These are phyloP conservation scores for Tyrophagus putrescentiae DNA, from an alignment of 1,140 invertebrate genomes.

Conservation along the genomic window DNA sequence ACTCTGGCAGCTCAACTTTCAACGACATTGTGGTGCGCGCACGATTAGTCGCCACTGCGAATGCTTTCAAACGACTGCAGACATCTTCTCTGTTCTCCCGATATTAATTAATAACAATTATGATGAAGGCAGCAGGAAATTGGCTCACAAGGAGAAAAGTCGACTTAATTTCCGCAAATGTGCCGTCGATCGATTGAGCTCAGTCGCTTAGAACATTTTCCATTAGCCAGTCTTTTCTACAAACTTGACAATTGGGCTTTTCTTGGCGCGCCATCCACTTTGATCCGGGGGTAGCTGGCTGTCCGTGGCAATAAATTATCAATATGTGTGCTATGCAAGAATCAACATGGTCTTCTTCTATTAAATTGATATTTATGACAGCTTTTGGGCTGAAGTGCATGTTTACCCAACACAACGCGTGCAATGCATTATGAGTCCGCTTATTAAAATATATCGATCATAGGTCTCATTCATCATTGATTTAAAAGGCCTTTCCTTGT, in stretches of 20 bases:
- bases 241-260: no score
- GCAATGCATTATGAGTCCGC: neutral
- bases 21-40: neutral
- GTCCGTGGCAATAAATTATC: neutral
- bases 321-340: neutral
- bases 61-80: neutral
- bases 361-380: slow-evolving; percentile 14
- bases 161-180: no score
- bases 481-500: no score
- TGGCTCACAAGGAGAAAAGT: no score
- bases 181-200: no score
- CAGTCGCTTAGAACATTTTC: slow-evolving; percentile 1
- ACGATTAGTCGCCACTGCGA: neutral
- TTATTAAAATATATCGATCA: slow-evolving; percentile 10
- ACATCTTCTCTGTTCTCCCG: neutral
- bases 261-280: no score
- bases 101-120: neutral
- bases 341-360: slow-evolving; percentile 1
- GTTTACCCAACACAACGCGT: neutral
- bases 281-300: neutral
- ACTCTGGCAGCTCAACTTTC: neutral
- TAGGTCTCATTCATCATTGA: no score
- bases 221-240: neutral
- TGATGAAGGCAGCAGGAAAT: neutral
- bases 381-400: neutral